A percentile compares a stretch with the other conserved stretches of the same genome.
Evolutionary conservation across 1,140 invertebrate species (phyloP).

Genomic region (Galleria mellonella): DNA sequence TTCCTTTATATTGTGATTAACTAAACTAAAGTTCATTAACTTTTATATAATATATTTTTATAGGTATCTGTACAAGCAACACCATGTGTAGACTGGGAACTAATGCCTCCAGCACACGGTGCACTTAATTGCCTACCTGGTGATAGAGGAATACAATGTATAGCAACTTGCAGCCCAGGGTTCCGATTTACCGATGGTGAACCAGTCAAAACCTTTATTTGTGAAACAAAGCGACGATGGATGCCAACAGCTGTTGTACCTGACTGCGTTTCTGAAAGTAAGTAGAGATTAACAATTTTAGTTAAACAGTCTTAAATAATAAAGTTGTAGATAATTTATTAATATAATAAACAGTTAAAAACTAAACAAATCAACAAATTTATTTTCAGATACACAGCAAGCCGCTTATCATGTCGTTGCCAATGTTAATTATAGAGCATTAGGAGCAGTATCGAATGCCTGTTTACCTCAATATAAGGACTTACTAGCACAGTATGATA

Average conservation of each 20-base stretch:
- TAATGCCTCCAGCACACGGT: constrained; percentile 91
- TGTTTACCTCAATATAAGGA: constrained; percentile 93
- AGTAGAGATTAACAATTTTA: constrained; percentile 36
- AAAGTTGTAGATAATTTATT: too few relatives aligned
- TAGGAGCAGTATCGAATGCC: constrained; percentile 87
- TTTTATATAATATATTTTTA: constrained; percentile 17
- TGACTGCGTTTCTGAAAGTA: constrained; percentile 94
- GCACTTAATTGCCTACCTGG: constrained; percentile 89
- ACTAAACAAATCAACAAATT: constrained; percentile 11
- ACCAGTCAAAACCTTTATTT: constrained; percentile 89
- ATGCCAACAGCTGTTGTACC: constrained; percentile 89
- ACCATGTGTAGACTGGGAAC: constrained; percentile 95
- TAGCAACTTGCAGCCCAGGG: constrained; percentile 93
- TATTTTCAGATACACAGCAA: constrained; percentile 87
- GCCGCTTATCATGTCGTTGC: constrained; percentile 94
- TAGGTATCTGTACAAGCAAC: constrained; percentile 92
- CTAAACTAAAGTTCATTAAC: background rate
- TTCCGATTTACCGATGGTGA: constrained; percentile 94
- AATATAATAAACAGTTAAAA: background rate
- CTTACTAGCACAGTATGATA: constrained; percentile 87
- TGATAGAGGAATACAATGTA: constrained; percentile 89
- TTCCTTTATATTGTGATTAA: background rate
- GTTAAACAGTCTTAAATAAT: too few relatives aligned
- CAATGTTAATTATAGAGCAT: constrained; percentile 91
- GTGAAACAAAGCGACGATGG: constrained; percentile 87